phyloP scores from a whole-genome alignment of 2,797 vertebrate genomes.

The Botia kubotai region DNA sequence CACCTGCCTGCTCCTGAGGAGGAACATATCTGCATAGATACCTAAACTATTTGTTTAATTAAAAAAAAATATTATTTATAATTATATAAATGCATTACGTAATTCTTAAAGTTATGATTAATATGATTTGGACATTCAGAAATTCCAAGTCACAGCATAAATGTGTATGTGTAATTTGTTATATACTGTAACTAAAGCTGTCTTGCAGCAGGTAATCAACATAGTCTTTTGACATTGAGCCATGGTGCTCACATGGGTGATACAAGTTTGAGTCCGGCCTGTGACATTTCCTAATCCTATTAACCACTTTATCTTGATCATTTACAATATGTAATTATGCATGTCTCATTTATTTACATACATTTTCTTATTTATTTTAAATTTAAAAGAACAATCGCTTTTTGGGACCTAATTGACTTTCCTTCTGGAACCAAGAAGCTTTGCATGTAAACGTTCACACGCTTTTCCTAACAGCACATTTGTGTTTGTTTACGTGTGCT shows the following conservation, averaged over 20 bases:
- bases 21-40: background rate
- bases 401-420: too few relatives aligned
- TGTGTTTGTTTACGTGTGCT: constrained; percentile 3
- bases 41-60: background rate
- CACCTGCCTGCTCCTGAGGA: background rate
- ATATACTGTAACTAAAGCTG: too few relatives aligned
- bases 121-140: background rate
- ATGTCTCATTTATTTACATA: background rate
- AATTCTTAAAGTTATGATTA: background rate
- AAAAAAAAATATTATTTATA: background rate
- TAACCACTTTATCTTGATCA: background rate
- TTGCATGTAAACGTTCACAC: background rate
- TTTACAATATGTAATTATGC: background rate
- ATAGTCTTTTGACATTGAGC: background rate
- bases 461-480: background rate
- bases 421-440: background rate
- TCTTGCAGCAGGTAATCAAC: background rate
- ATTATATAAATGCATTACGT: background rate
- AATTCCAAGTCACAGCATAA: background rate
- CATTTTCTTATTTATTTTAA: background rate
- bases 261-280: background rate
- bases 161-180: background rate
- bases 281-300: background rate
- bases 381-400: too few relatives aligned
- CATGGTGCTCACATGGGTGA: background rate